These are phyloP conservation scores for Hydriomena furcata DNA, from an alignment of 2,888 invertebrate genomes.

Conservation along the genomic window DNA sequence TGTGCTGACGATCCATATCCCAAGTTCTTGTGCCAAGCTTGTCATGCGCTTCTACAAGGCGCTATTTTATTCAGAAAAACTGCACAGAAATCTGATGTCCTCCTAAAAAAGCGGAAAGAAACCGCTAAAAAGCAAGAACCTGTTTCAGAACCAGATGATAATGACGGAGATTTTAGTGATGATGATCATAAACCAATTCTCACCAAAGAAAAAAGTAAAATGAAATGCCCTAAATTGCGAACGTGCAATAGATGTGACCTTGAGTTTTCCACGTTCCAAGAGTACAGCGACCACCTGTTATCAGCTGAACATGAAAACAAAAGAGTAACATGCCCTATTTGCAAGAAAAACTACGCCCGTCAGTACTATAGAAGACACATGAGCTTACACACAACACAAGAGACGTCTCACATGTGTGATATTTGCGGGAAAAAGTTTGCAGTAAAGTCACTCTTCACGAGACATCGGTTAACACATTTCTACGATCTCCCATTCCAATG, in stretches of 20 bases:
- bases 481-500: slow-evolving; percentile 66
- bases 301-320: slow-evolving; percentile 64
- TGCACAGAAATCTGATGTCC: slow-evolving; percentile 59
- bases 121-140: slow-evolving; percentile 8
- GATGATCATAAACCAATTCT: slow-evolving; percentile 10
- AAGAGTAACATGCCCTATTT: slow-evolving; percentile 57
- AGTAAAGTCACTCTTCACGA: slow-evolving; percentile 55
- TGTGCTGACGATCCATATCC: slow-evolving; percentile 56
- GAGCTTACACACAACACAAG: slow-evolving; percentile 51
- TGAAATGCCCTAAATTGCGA: slow-evolving; percentile 7
- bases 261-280: slow-evolving; percentile 54
- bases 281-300: slow-evolving; percentile 59
- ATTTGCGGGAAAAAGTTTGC: slow-evolving; percentile 69
- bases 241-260: slow-evolving; percentile 60
- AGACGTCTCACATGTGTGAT: slow-evolving; percentile 63
- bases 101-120: slow-evolving; percentile 42
- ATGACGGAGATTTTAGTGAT: slow-evolving; percentile 24
- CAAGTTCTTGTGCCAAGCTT: slow-evolving; percentile 62
- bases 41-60: slow-evolving; percentile 58
- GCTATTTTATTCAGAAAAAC: slow-evolving; percentile 68
- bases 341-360: slow-evolving; percentile 60
- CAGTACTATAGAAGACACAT: slow-evolving; percentile 63
- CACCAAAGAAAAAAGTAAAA: slow-evolving; percentile 27
- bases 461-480: slow-evolving; percentile 69
- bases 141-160: slow-evolving; percentile 27